phyloP scores from a whole-genome alignment of 2,113 vertebrate species.

The Neodon shergylaensis region DNA sequence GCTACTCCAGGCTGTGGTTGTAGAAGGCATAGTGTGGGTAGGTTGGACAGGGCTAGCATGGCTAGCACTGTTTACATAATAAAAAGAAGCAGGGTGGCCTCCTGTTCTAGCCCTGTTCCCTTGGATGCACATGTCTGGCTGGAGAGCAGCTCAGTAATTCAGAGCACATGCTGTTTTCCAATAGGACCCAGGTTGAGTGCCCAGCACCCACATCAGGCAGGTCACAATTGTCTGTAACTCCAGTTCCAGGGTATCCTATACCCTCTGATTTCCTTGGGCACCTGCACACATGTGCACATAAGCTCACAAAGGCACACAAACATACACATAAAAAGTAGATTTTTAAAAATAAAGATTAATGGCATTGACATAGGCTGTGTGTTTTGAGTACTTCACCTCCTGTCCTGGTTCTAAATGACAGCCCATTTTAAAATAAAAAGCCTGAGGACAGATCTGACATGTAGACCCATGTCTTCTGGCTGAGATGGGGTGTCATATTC shows the following conservation, averaged over 20 bases:
- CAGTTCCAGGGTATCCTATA: neutral
- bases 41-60: neutral
- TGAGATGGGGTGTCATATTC: accelerated
- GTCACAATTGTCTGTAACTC: neutral
- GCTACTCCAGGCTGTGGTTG: neutral
- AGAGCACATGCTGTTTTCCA: neutral
- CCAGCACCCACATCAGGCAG: neutral
- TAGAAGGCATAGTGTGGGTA: neutral
- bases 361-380: neutral
- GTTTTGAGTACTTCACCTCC: neutral
- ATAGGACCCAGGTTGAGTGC: neutral
- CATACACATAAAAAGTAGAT: neutral
- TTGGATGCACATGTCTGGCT: neutral
- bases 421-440: neutral
- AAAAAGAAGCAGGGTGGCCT: neutral
- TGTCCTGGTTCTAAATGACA: neutral
- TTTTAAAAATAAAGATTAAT: neutral
- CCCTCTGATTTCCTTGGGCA: neutral
- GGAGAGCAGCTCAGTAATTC: neutral
- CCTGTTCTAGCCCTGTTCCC: neutral
- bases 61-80: neutral
- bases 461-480: neutral
- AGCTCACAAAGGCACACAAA: neutral
- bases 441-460: neutral
- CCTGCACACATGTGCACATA: neutral